phyloP scores from a whole-genome alignment of 2,113 vertebrate species.

The Macheiramphus alcinus region DNA sequence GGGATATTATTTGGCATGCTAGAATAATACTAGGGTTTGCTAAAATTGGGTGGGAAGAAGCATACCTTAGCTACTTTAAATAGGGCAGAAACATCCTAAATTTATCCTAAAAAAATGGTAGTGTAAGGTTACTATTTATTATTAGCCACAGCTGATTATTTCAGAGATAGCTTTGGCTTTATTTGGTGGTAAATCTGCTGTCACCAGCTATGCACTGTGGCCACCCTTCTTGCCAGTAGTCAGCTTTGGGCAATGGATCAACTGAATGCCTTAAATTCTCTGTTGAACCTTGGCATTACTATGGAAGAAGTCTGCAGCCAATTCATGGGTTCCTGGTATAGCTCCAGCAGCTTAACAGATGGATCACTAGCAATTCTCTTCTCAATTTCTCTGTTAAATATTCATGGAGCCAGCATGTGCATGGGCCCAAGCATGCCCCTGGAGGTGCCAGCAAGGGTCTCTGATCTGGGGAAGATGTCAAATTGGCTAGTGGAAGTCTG shows the following conservation, averaged over 20 bases:
- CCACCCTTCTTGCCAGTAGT: background rate
- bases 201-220: background rate
- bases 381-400: slow-evolving; percentile 74
- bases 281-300: slow-evolving; percentile 62
- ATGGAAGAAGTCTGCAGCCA: slow-evolving; percentile 61
- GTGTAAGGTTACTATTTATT: background rate
- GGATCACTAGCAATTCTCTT: slow-evolving; percentile 64
- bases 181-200: slow-evolving; percentile 30
- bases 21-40: background rate
- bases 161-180: slow-evolving; percentile 36
- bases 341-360: slow-evolving; percentile 74
- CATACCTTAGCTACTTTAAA: background rate
- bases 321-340: slow-evolving; percentile 64
- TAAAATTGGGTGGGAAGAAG: background rate
- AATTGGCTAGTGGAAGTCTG: slow-evolving; percentile 41
- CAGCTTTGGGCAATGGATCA: slow-evolving; percentile 55
- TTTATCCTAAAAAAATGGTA: background rate
- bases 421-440: slow-evolving; percentile 42
- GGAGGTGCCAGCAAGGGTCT: slow-evolving; percentile 49
- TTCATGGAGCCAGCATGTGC: slow-evolving; percentile 68
- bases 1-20: background rate
- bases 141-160: slow-evolving; percentile 31
- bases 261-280: slow-evolving; percentile 57
- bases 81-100: slow-evolving; percentile 5
- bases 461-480: slow-evolving; percentile 49